Evolutionary conservation across 2,888 invertebrate genomes (phyloP).

Genomic region (Cactoblastis cactorum): DNA sequence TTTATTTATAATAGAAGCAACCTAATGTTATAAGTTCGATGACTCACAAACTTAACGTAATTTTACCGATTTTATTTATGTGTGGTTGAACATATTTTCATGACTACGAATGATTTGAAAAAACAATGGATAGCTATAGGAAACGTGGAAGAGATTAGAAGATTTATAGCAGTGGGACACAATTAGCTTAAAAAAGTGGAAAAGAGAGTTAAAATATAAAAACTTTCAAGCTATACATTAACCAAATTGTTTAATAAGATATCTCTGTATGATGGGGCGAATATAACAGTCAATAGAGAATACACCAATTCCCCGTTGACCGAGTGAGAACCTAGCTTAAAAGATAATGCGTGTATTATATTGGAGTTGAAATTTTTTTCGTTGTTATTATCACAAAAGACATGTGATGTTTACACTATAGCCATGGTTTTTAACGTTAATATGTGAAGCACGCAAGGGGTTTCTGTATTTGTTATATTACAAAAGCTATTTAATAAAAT

Average conservation of each 20-base stretch:
- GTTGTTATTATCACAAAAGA: slow-evolving; percentile 28
- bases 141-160: no score
- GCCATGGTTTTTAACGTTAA: slow-evolving; percentile 18
- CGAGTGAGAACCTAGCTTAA: slow-evolving; percentile 72
- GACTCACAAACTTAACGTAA: no score
- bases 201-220: no score
- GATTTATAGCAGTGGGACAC: no score
- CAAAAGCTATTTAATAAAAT: slow-evolving; percentile 15
- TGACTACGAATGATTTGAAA: no score
- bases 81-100: no score
- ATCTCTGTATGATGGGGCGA: neutral
- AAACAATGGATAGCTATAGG: no score
- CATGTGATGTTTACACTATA: slow-evolving; percentile 12
- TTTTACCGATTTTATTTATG: no score
- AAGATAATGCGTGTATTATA: slow-evolving; percentile 54
- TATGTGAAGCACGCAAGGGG: slow-evolving; percentile 19
- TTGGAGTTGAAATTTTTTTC: slow-evolving; percentile 38
- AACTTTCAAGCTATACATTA: no score
- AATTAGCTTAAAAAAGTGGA: no score
- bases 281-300: neutral
- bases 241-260: no score
- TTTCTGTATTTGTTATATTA: slow-evolving; percentile 7
- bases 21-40: no score
- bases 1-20: neutral
- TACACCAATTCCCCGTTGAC: slow-evolving; percentile 4